These are phyloP conservation scores for Xestia c-nigrum DNA, from an alignment of 2,888 invertebrate species.

Conservation along the genomic window DNA sequence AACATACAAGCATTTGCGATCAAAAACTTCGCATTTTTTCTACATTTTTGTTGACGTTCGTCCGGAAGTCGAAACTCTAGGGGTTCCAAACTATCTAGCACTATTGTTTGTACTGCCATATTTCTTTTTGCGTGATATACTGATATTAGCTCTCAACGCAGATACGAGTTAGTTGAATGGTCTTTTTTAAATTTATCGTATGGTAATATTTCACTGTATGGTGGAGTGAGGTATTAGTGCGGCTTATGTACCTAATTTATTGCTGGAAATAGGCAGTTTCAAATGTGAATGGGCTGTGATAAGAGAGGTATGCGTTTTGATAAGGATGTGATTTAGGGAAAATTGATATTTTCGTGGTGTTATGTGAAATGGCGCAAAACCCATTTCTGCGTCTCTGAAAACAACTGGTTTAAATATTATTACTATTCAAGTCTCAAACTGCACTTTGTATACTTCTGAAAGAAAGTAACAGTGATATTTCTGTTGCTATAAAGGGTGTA, in stretches of 20 bases:
- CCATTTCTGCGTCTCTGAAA: neutral
- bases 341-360: neutral
- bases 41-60: constrained; percentile 53
- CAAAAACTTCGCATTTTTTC: constrained; percentile 48
- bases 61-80: constrained; percentile 57
- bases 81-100: constrained; percentile 53
- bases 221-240: constrained; percentile 44
- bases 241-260: constrained; percentile 46
- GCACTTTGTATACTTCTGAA: neutral
- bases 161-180: constrained; percentile 60
- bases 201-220: constrained; percentile 57
- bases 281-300: constrained; percentile 33
- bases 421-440: neutral
- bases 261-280: constrained; percentile 24
- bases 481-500: no score
- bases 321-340: constrained; percentile 23
- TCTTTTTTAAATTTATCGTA: constrained; percentile 65
- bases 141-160: constrained; percentile 67
- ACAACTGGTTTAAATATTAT: neutral
- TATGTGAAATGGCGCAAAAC: neutral
- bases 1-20: constrained; percentile 39
- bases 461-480: neutral
- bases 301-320: constrained; percentile 22
- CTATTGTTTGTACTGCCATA: constrained; percentile 61
- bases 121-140: constrained; percentile 68